phyloP scores from a whole-genome alignment of 2,888 invertebrate genomes.

The Ormyrus pomaceus region DNA sequence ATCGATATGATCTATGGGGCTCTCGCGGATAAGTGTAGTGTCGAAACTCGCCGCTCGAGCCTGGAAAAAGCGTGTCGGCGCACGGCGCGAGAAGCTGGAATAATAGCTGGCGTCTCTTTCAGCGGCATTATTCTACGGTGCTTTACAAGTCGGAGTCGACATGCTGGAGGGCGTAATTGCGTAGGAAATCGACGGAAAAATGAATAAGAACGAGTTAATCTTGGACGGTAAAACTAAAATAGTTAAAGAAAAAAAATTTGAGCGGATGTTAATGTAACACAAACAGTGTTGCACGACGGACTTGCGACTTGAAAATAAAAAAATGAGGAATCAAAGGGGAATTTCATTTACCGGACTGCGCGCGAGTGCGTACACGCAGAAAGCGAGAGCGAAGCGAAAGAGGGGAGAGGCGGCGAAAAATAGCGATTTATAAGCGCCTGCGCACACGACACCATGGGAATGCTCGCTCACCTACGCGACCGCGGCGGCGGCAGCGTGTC shows the following conservation, averaged over 20 bases:
- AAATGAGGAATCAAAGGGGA: too few relatives aligned
- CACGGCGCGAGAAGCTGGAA: background rate
- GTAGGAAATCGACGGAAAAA: too few relatives aligned
- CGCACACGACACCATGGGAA: conserved; percentile 32
- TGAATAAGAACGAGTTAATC: too few relatives aligned
- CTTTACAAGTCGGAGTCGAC: too few relatives aligned
- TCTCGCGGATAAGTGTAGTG: conserved; percentile 35
- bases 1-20: conserved; percentile 41
- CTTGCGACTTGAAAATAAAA: too few relatives aligned
- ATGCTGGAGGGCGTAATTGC: too few relatives aligned
- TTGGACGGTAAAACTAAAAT: too few relatives aligned
- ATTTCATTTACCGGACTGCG: too few relatives aligned
- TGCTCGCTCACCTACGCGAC: conserved; percentile 36
- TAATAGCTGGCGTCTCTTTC: background rate
- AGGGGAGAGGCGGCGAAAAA: conserved; percentile 9
- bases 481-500: conserved; percentile 7
- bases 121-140: too few relatives aligned
- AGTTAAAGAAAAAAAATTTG: too few relatives aligned
- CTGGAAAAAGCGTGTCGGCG: background rate
- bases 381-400: background rate
- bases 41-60: conserved; percentile 23
- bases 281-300: too few relatives aligned
- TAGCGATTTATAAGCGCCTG: conserved; percentile 29
- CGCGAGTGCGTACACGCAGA: background rate
- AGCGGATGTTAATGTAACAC: too few relatives aligned